These are phyloP conservation scores for Oreochromis tanganicae DNA, from an alignment of 2,113 vertebrate species.

Conservation along the genomic window DNA sequence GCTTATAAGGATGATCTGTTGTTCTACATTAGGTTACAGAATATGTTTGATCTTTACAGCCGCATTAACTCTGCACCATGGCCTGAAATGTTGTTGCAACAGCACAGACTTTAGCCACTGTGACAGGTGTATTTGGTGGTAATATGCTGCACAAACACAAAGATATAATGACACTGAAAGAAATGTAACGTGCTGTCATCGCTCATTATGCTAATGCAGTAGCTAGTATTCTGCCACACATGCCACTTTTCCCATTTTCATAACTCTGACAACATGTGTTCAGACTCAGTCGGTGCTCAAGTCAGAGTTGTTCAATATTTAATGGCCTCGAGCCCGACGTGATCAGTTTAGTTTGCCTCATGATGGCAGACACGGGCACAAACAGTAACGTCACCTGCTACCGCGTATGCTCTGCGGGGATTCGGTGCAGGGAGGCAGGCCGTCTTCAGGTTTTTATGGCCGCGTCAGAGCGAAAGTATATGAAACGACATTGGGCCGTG, in stretches of 20 bases:
- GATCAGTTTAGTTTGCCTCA: not conserved
- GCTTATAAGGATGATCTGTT: not conserved
- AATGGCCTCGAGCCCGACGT: not conserved
- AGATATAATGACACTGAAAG: not conserved
- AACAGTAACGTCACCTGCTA: not conserved
- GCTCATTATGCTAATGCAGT: not conserved
- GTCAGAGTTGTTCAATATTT: not conserved
- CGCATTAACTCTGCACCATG: not conserved
- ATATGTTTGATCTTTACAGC: not conserved
- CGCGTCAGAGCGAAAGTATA: accelerated
- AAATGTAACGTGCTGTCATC: not conserved
- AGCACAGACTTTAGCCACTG: not conserved
- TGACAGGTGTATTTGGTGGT: not conserved
- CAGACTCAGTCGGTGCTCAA: not conserved
- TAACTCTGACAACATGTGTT: not conserved
- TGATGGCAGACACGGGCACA: not conserved
- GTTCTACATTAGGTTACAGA: not conserved
- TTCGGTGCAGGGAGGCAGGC: not conserved
- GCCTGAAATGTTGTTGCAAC: not conserved
- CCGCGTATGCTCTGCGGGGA: not conserved
- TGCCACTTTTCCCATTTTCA: not conserved
- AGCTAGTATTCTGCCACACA: not conserved
- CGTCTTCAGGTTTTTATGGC: not conserved
- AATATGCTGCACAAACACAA: not conserved
- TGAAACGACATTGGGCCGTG: accelerated